These are phyloP conservation scores for Pyxicephalus adspersus DNA, from an alignment of 2,113 vertebrate species.

Conservation along the genomic window DNA sequence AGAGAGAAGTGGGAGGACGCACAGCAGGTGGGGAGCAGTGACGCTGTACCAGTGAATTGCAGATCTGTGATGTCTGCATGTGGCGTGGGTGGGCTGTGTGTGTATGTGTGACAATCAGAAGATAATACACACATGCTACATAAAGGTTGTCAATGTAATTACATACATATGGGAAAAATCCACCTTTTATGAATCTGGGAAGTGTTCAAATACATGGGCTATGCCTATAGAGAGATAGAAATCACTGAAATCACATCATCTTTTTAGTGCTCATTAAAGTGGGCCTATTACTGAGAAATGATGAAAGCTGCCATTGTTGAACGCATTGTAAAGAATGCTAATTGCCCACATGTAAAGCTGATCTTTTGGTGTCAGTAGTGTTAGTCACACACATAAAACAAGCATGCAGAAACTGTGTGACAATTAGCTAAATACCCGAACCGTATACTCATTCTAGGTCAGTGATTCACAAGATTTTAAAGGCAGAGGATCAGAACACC, in stretches of 20 bases:
- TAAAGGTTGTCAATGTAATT: constrained; percentile 37
- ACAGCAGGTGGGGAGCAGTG: constrained; percentile 82
- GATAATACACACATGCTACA: constrained; percentile 39
- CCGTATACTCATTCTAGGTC: too few relatives aligned
- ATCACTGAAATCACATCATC: background rate
- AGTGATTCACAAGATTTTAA: too few relatives aligned
- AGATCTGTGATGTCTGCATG: constrained; percentile 30
- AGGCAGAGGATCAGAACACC: too few relatives aligned
- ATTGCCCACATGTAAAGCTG: too few relatives aligned
- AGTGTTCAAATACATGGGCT: background rate
- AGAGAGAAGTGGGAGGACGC: constrained; percentile 94
- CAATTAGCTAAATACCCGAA: too few relatives aligned
- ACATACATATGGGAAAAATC: constrained; percentile 19
- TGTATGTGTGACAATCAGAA: constrained; percentile 28
- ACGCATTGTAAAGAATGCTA: too few relatives aligned
- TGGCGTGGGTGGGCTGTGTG: constrained; percentile 13
- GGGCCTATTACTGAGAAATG: too few relatives aligned
- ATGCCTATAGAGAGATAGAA: background rate
- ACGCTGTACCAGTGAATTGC: fast-evolving
- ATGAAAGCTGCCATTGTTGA: too few relatives aligned
- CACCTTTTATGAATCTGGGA: constrained; percentile 1
- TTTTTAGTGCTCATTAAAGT: background rate
- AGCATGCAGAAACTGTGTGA: too few relatives aligned
- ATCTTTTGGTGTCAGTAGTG: too few relatives aligned
- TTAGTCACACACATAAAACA: too few relatives aligned